Evolutionary conservation across 2,888 invertebrate genomes (phyloP), one percentile per base, ranked within the genome.

Genomic region (Acrobasis repandana): DNA sequence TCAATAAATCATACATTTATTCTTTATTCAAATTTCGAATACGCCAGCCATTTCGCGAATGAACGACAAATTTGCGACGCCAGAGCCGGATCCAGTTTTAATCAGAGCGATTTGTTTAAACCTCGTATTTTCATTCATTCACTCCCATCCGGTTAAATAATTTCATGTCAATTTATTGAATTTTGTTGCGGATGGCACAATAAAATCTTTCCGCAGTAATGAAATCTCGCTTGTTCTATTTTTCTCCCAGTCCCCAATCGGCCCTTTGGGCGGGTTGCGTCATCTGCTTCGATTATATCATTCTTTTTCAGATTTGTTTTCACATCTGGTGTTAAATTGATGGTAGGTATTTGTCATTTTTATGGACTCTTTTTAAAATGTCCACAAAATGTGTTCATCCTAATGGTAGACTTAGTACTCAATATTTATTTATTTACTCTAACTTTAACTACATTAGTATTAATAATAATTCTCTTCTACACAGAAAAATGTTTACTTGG

Each of bases 141-240:
- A 58, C 18, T 52, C 60, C 38, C 58, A 61, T 62, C 58, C 61
- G 46, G 59, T 61, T 61, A 57, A 62, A 62, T 61, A 65, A 62
- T 65, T 62, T 65, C 49, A 61, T 61, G 59, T 62, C 62, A 61
- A 65, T 62, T 62, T 61, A 61, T 62, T 57, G 60, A 54, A 52
- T 62, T 62, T 51, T 61, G 61, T 65, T 62, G 62, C 56, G 59
- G 57, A 56, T 61, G 61, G 56, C 43, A 65, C 65, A 65, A 61
- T 62, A 58, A 61, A 65, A 62, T 63, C 62, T 62, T 57, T 48
- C 56, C 48, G 52, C 56, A 48, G 52, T 65, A 65, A 65, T 62
- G 65, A 65, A 65, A 65, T 65, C 59, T 61, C 61, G 48, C 65
- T 59, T 28, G 52, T 52, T 63, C 61, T 47, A 52, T 62, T 63